Conservation (phyloP, 2,113 vertebrate genomes). For the Rhodinocichla rosea region DNA sequence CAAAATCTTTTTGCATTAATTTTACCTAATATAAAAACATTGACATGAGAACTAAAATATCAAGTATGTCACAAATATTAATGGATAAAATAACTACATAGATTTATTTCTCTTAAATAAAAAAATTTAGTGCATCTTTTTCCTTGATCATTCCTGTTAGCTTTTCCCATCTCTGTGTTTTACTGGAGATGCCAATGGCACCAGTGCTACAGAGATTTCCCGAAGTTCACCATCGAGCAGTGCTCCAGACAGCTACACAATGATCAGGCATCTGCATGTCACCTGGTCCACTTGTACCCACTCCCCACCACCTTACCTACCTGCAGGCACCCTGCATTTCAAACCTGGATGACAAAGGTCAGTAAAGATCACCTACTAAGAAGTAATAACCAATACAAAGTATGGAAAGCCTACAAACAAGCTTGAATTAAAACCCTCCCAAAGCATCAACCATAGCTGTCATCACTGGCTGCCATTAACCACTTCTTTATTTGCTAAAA, state of each 20-base stretch:
- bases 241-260: not conserved
- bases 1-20: not conserved
- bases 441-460: slow-evolving; percentile 44
- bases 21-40: slow-evolving; percentile 52
- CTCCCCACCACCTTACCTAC: slow-evolving; percentile 18
- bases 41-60: slow-evolving; percentile 46
- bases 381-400: slow-evolving; percentile 34
- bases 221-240: not conserved
- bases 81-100: slow-evolving; percentile 56
- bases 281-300: not conserved
- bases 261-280: slow-evolving; percentile 46
- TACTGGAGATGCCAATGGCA: slow-evolving; percentile 12
- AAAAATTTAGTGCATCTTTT: slow-evolving; percentile 66
- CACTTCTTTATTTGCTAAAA: slow-evolving; percentile 35
- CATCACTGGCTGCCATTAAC: slow-evolving; percentile 34
- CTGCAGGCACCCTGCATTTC: slow-evolving; percentile 41
- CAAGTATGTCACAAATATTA: slow-evolving; percentile 49
- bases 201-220: slow-evolving; percentile 26
- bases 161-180: slow-evolving; percentile 52
- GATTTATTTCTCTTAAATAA: slow-evolving; percentile 58
- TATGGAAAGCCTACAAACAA: not conserved
- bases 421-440: slow-evolving; percentile 26
- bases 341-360: slow-evolving; percentile 2
- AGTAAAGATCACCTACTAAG: slow-evolving; percentile 9
- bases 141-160: slow-evolving; percentile 57